phyloP scores from a whole-genome alignment of 2,888 invertebrate species.

The Siphonodentalium dalli region DNA sequence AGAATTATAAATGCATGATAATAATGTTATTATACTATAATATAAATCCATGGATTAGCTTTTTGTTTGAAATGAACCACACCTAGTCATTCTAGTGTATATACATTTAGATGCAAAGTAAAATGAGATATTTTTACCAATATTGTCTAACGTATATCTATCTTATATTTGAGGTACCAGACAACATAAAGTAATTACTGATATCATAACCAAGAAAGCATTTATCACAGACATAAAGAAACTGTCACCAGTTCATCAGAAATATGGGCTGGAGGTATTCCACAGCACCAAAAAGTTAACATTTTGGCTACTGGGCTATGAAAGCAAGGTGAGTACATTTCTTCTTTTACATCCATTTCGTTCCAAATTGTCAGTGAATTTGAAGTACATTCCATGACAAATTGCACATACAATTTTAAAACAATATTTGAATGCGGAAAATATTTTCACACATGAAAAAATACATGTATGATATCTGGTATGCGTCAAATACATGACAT shows the following conservation, averaged over 20 bases:
- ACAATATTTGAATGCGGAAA: no score
- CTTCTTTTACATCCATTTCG: not conserved
- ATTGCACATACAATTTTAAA: not conserved
- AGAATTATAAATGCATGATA: no score
- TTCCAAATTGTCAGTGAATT: not conserved
- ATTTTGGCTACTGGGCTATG: constrained; percentile 21
- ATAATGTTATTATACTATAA: no score
- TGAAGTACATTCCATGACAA: not conserved
- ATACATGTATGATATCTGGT: no score
- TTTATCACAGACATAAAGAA: constrained; percentile 21
- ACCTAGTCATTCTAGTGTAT: no score
- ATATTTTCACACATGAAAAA: no score
- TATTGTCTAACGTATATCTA: no score
- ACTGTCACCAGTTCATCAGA: constrained; percentile 29
- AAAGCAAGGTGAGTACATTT: constrained; percentile 12
- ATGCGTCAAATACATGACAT: no score
- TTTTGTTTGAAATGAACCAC: no score
- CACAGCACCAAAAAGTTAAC: constrained; percentile 26
- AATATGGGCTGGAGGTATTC: constrained; percentile 23
- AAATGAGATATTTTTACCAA: no score
- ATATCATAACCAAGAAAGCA: not conserved
- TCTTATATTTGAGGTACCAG: constrained; percentile 12
- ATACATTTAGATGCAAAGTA: no score
- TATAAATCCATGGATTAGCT: no score
- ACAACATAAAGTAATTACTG: constrained; percentile 8